These are phyloP conservation scores for Hemiscyllium ocellatum DNA, from an alignment of 2,113 vertebrate genomes.

Conservation along the genomic window DNA sequence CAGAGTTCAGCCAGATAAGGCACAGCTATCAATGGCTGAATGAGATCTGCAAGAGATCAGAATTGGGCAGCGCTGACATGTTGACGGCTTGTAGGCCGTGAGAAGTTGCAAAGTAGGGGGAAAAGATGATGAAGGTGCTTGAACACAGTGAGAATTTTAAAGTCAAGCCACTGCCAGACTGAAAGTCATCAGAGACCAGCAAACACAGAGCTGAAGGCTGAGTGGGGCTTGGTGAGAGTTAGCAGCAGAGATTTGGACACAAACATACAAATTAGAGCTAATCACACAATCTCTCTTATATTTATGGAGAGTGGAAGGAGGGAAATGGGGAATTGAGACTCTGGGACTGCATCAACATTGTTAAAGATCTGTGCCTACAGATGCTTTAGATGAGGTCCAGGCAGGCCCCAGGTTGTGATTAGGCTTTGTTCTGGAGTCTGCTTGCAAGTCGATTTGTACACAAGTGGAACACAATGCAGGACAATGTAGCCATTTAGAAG, in stretches of 20 bases:
- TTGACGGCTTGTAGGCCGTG: not conserved
- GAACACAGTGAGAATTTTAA: not conserved
- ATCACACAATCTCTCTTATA: no score
- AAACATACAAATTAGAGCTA: no score
- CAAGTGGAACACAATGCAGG: no score
- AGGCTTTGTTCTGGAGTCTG: no score
- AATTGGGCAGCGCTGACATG: not conserved
- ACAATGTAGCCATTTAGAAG: no score
- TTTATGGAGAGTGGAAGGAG: not conserved
- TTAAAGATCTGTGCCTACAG: not conserved
- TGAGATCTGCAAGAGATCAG: not conserved
- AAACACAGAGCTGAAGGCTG: not conserved
- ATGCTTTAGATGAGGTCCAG: not conserved
- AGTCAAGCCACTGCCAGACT: not conserved
- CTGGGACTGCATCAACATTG: not conserved
- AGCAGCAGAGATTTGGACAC: not conserved
- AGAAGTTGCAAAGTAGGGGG: no score
- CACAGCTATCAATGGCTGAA: not conserved
- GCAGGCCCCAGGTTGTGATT: no score
- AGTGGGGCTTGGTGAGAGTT: not conserved
- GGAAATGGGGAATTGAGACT: not conserved
- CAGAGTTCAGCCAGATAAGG: not conserved
- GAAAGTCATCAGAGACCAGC: not conserved
- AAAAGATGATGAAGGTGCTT: not conserved
- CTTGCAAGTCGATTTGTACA: no score